Base-by-base conservation (phyloP, 2,797 vertebrate species). In the Picus viridis region DNA sequence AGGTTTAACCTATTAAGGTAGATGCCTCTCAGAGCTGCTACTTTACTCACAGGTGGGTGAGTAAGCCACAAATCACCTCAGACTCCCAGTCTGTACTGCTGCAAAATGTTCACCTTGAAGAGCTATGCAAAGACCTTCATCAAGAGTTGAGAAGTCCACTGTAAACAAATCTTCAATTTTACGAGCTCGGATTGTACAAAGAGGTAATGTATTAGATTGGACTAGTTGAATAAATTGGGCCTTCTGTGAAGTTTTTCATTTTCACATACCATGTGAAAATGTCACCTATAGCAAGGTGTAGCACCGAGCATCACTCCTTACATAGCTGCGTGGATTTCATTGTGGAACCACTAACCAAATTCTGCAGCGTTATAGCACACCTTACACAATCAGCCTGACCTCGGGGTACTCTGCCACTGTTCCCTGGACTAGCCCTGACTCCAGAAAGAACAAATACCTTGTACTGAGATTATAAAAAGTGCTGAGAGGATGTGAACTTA, bases 361-460 rank as follows among this genome's bases (percentile, higher is more conserved):
- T 78, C 75, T 83, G n/a, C 75, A 89, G 76, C 23, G 63, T 34
- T 34, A 59, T 49, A 80, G 58, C 34, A 12, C 9, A 32, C 84
- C 56, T 72, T 67, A 76, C 54, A 63, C 68, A 76, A 68, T 41
- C 54, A 83, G 72, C 57, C 32, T 85, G 65, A 80, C 39, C 56
- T 85, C 65, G 14, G 61, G 82, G 67, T 54, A 68, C n/a, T 65
- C 57, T 84, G 75, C 39, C 19, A 8, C 59, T 70, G 64, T 70
- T 86, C 53, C 70, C 69, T n/a, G 62, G 24, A 58, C 62, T 89
- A 77, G 72, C 56, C 59, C 63, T 32, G 58, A 62, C 75, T 93
- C 68, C 49, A 41, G 62, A 82, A 72, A 70, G 92, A 82, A 95
- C 51, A 93, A 94, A 74, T 63, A 32, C 72, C 82, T 93, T 70